Conservation (phyloP, 2,888 invertebrate genomes). For the Torymus tubicola region DNA sequence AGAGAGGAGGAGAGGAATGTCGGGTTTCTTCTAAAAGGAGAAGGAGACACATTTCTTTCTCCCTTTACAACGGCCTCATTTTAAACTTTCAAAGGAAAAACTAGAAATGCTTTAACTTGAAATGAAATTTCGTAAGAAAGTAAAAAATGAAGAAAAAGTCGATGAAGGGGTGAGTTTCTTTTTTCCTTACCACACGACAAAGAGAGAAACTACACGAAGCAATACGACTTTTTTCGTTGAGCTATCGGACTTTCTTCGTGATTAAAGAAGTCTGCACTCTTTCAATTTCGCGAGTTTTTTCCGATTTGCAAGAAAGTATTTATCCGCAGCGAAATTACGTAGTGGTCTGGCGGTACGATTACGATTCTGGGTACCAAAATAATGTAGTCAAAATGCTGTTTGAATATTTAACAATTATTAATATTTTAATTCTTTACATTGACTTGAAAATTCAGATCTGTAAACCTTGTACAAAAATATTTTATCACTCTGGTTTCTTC, state of each 20-base stretch:
- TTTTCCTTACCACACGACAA: slow-evolving; percentile 27
- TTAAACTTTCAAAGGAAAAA: slow-evolving; percentile 70
- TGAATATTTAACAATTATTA: not conserved
- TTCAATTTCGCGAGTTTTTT: slow-evolving; percentile 20
- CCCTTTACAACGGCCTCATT: slow-evolving; percentile 63
- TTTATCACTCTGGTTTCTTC: slow-evolving; percentile 45
- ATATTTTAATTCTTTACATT: not conserved
- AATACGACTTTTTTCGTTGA: slow-evolving; percentile 37
- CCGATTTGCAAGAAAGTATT: not conserved
- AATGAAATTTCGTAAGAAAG: slow-evolving; percentile 73
- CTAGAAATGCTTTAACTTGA: slow-evolving; percentile 74
- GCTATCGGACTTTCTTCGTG: slow-evolving; percentile 43
- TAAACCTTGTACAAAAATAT: not conserved
- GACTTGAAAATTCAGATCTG: not conserved
- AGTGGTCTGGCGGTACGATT: not conserved
- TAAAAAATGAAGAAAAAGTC: slow-evolving; percentile 48
- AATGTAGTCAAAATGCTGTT: not conserved
- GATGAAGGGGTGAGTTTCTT: slow-evolving; percentile 21
- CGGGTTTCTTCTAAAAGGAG: slow-evolving; percentile 14
- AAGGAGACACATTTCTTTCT: slow-evolving; percentile 53
- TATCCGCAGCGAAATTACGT: not conserved
- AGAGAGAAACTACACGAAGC: slow-evolving; percentile 25
- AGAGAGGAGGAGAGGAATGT: not conserved
- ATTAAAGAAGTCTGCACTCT: slow-evolving; percentile 58
- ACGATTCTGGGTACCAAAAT: not conserved